phyloP scores from a whole-genome alignment of 2,797 vertebrate genomes.

The Labeo calbasu region DNA sequence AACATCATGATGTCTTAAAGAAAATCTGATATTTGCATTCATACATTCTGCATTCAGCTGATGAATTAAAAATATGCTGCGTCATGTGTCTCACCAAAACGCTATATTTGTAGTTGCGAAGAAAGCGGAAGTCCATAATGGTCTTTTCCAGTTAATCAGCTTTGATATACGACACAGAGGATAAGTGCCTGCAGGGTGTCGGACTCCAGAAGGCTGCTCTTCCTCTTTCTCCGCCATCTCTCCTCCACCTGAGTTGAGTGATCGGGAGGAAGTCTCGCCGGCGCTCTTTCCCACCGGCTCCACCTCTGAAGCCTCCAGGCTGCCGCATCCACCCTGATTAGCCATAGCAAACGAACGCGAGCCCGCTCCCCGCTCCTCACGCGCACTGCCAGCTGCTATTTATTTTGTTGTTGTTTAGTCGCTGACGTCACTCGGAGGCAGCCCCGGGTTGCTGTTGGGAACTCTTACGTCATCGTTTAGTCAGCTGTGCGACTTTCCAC shows the following conservation, averaged over 20 bases:
- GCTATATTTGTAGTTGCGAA: constrained; percentile 84
- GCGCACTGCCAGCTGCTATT: constrained; percentile 51
- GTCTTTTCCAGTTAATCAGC: constrained; percentile 84
- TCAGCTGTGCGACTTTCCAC: constrained; percentile 2
- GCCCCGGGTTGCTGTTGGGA: constrained; percentile 45
- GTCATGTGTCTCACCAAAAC: constrained; percentile 87
- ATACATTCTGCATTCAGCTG: neutral
- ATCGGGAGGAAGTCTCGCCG: constrained; percentile 13
- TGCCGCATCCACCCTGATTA: constrained; percentile 61
- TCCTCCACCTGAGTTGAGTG: constrained; percentile 42
- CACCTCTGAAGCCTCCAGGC: constrained; percentile 48
- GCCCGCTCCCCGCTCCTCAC: constrained; percentile 43
- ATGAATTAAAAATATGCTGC: constrained; percentile 59
- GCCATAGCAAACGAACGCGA: constrained; percentile 57
- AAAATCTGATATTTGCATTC: neutral
- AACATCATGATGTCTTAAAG: neutral
- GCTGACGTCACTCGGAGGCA: constrained; percentile 67
- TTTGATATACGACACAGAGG: constrained; percentile 64
- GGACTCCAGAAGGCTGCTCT: constrained; percentile 38
- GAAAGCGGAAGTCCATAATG: constrained; percentile 76
- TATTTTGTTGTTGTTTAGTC: constrained; percentile 65
- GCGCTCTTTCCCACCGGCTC: constrained; percentile 37
- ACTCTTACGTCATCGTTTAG: constrained; percentile 43
- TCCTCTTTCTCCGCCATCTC: constrained; percentile 50
- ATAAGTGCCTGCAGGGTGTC: constrained; percentile 32